A percentile compares a stretch with the other conserved stretches of the same genome.
Conservation (phyloP, 1,140 invertebrate genomes). For the Copidosoma floridanum region DNA sequence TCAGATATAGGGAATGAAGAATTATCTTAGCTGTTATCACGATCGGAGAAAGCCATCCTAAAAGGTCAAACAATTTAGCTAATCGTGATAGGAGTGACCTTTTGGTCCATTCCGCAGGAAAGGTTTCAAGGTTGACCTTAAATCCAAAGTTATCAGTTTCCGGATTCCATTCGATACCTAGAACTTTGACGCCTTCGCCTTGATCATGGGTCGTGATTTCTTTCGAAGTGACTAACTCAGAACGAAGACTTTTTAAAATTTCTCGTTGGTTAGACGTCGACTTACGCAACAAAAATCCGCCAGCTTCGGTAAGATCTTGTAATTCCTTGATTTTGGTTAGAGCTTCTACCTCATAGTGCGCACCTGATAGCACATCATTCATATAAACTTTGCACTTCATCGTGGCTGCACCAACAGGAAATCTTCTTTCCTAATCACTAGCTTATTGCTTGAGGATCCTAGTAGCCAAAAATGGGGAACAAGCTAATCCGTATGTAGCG, state of each 20-base stretch:
- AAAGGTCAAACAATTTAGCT: background rate
- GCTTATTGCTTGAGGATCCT: conserved; percentile 36
- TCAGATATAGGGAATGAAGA: background rate
- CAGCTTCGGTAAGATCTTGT: background rate
- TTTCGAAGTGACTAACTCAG: background rate
- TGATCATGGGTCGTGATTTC: background rate
- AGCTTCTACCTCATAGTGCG: background rate
- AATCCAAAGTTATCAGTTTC: background rate
- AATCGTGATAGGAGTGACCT: background rate
- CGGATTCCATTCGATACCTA: background rate
- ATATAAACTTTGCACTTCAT: conserved; percentile 33
- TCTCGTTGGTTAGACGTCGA: background rate
- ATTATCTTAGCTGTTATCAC: background rate
- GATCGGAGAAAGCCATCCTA: background rate
- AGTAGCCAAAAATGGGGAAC: conserved; percentile 40
- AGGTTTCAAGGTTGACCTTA: background rate
- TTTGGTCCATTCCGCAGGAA: background rate
- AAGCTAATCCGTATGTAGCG: conserved; percentile 43
- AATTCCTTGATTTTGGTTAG: background rate
- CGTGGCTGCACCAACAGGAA: conserved; percentile 25
- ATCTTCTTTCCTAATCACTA: conserved; percentile 30
- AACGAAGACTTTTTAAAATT: background rate
- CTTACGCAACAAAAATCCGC: background rate
- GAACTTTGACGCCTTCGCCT: background rate
- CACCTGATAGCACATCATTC: conserved; percentile 38